Conservation (phyloP, 2,888 invertebrate genomes). For the Torymus tubicola region DNA sequence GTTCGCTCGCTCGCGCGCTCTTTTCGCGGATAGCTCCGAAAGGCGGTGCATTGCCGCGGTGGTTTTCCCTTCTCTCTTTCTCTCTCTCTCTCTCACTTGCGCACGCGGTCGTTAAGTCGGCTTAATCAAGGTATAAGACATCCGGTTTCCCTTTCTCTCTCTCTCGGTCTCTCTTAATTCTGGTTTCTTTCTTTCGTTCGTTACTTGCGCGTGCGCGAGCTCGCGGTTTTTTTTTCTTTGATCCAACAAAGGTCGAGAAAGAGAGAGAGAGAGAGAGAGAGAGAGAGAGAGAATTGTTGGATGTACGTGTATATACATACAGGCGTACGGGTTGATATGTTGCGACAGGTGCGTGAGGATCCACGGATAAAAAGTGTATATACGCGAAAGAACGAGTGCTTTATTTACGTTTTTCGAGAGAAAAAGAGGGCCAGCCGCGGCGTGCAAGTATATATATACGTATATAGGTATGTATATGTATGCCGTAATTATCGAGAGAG, state of each 20-base stretch:
- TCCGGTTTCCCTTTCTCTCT: conserved; percentile 28
- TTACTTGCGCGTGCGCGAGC: not conserved
- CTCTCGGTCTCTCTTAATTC: not conserved
- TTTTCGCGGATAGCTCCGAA: conserved; percentile 13
- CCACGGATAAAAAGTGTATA: not conserved
- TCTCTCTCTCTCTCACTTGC: not conserved
- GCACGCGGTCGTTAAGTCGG: conserved; percentile 46
- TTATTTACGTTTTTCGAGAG: conserved; percentile 17
- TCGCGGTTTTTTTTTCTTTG: not conserved
- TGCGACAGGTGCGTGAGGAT: conserved; percentile 53
- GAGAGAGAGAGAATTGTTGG: no score
- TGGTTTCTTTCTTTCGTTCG: conserved; percentile 9
- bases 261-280: no score
- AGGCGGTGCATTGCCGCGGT: conserved; percentile 12
- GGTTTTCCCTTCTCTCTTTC: conserved; percentile 36
- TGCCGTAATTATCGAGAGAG: no score
- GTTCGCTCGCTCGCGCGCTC: not conserved
- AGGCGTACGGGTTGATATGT: conserved; percentile 28
- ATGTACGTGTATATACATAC: not conserved
- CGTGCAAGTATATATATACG: no score
- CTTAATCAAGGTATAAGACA: conserved; percentile 52
- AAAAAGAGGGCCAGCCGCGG: not conserved
- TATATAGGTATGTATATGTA: no score
- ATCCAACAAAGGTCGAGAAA: conserved; percentile 44
- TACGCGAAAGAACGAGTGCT: not conserved